phyloP scores from a whole-genome alignment of 2,888 invertebrate species.

The Leptinotarsa peninsularis region DNA sequence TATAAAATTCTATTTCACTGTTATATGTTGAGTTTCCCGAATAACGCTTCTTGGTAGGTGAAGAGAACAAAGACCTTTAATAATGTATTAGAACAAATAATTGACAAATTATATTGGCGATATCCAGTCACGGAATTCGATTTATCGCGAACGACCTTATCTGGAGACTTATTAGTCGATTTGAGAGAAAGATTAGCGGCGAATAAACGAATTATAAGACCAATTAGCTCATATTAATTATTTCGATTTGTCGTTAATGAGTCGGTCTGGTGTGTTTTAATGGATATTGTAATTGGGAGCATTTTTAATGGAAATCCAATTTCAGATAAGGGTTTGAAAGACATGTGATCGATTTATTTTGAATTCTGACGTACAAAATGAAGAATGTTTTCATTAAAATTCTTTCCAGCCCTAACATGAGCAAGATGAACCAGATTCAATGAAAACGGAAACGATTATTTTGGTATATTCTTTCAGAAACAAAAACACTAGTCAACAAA shows the following conservation, averaged over 20 bases:
- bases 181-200: constrained; percentile 6
- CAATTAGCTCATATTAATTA: constrained; percentile 26
- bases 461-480: too few species aligned
- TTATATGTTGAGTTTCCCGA: neutral
- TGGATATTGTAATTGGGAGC: constrained; percentile 4
- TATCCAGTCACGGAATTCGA: constrained; percentile 20
- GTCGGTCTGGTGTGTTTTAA: neutral
- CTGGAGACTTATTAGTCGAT: constrained; percentile 27
- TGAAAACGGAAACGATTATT: too few species aligned
- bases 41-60: neutral
- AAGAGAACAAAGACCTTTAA: constrained; percentile 19
- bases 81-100: constrained; percentile 28
- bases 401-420: too few species aligned
- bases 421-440: too few species aligned
- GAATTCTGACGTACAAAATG: neutral
- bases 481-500: too few species aligned
- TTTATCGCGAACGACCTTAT: constrained; percentile 22
- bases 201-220: constrained; percentile 16
- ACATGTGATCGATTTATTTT: neutral
- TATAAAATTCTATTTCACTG: neutral
- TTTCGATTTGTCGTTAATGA: constrained; percentile 25
- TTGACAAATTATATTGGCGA: constrained; percentile 26
- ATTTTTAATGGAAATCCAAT: constrained; percentile 11
- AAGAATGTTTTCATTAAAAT: neutral
- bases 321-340: neutral